phyloP scores from a whole-genome alignment of 2,888 invertebrate species.

The Tetrapedia diversipes region DNA sequence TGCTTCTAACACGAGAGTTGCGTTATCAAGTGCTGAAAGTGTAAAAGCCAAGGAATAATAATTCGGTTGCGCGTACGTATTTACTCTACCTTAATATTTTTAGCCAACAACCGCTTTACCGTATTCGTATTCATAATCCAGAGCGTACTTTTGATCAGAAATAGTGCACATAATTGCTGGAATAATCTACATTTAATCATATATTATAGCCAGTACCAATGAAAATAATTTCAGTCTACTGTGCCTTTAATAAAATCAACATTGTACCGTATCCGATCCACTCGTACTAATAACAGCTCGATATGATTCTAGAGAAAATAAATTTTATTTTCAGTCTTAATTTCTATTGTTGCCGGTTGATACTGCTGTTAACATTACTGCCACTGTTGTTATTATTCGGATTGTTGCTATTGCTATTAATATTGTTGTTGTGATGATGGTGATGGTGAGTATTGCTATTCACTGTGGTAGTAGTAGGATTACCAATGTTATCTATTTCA shows the following conservation, averaged over 20 bases:
- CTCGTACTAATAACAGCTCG: background rate
- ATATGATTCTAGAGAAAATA: slow-evolving; percentile 4
- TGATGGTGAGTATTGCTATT: slow-evolving; percentile 68
- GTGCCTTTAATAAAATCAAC: background rate
- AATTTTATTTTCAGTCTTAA: slow-evolving; percentile 39
- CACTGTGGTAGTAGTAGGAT: slow-evolving; percentile 80
- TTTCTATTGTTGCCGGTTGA: slow-evolving; percentile 36
- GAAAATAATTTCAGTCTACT: background rate
- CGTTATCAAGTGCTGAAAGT: background rate
- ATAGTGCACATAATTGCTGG: background rate
- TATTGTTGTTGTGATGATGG: slow-evolving; percentile 50
- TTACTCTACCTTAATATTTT: background rate
- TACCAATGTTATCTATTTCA: slow-evolving; percentile 91
- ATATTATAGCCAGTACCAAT: background rate
- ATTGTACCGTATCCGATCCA: background rate
- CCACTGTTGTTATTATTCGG: slow-evolving; percentile 56
- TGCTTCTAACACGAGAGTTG: slow-evolving; percentile 7
- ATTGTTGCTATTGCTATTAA: slow-evolving; percentile 54
- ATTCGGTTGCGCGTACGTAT: background rate
- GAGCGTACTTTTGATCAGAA: background rate
- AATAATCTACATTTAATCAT: slow-evolving; percentile 4
- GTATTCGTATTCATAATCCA: background rate
- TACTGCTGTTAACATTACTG: slow-evolving; percentile 52
- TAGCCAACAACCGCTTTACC: background rate
- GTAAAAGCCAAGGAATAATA: background rate